Conservation (phyloP, 2,113 vertebrate species). For the Sebastes fasciatus region DNA sequence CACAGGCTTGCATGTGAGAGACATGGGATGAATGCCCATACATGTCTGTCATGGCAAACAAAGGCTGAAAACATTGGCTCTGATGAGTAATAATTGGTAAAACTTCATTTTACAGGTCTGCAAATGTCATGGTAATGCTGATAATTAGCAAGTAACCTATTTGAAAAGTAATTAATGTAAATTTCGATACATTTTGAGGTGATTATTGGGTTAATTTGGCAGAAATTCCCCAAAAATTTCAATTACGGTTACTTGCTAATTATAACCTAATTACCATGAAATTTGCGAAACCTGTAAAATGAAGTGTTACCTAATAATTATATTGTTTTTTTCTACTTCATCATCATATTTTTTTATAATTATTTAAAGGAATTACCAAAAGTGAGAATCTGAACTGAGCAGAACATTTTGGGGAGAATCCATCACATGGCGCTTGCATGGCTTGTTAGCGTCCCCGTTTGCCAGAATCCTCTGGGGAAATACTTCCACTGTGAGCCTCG, state of each 20-base stretch:
- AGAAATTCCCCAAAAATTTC: no score
- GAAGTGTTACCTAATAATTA: neutral
- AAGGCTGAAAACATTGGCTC: neutral
- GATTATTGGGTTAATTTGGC: no score
- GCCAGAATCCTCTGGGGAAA: constrained; percentile 48
- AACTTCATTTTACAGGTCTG: no score
- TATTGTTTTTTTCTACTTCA: neutral
- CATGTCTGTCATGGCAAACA: neutral
- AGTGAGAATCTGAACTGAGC: neutral
- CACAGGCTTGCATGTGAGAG: constrained; percentile 27
- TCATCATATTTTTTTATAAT: neutral
- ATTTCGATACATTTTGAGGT: no score
- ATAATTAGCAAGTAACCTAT: no score
- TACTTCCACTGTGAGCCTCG: constrained; percentile 21
- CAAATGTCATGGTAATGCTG: no score
- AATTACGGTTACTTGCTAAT: no score
- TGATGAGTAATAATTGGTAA: neutral
- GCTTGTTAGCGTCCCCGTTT: constrained; percentile 57
- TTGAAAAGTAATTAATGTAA: no score
- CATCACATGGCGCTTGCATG: constrained; percentile 19
- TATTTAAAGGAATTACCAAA: constrained; percentile 1
- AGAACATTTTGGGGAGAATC: constrained; percentile 10
- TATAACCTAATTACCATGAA: no score
- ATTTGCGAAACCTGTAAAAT: no score
- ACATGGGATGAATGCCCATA: neutral